Conservation (phyloP, 2,797 vertebrate species). For the Myiotriccus ornatus region DNA sequence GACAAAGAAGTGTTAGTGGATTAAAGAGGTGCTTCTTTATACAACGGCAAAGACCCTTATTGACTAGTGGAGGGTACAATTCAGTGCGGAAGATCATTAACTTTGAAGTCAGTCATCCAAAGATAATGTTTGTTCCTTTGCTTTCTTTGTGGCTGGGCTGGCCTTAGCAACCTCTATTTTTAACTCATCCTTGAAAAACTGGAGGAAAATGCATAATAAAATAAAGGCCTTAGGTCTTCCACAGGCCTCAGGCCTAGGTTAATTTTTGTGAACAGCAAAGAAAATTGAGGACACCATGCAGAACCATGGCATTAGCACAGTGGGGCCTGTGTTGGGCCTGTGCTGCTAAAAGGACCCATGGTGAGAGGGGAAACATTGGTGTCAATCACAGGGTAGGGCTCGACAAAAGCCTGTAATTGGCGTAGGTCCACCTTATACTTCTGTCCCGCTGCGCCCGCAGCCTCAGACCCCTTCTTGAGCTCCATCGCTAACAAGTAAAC, state of each 20-base stretch:
- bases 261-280: constrained; percentile 79
- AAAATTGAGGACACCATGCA: constrained; percentile 81
- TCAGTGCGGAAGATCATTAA: constrained; percentile 85
- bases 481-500: constrained; percentile 83
- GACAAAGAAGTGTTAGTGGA: constrained; percentile 84
- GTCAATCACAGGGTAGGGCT: constrained; percentile 82
- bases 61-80: constrained; percentile 79
- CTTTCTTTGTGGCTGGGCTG: constrained; percentile 78
- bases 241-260: constrained; percentile 74
- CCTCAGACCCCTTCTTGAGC: constrained; percentile 75
- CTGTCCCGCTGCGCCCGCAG: constrained; percentile 80
- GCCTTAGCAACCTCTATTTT: constrained; percentile 81
- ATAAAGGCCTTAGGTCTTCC: constrained; percentile 77
- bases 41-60: constrained; percentile 77
- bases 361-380: constrained; percentile 85
- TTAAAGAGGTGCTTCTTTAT: constrained; percentile 84
- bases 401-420: constrained; percentile 86
- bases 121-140: constrained; percentile 83
- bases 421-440: constrained; percentile 86
- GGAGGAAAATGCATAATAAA: constrained; percentile 73
- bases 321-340: constrained; percentile 83
- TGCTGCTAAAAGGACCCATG: constrained; percentile 83
- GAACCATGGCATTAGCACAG: constrained; percentile 81
- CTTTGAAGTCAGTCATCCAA: constrained; percentile 86
- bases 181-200: constrained; percentile 78